Percentiles rank a stretch among this genome's conserved stretches.
Conservation (phyloP, 2,888 invertebrate genomes). For the Eueremaeus valkanovi region DNA sequence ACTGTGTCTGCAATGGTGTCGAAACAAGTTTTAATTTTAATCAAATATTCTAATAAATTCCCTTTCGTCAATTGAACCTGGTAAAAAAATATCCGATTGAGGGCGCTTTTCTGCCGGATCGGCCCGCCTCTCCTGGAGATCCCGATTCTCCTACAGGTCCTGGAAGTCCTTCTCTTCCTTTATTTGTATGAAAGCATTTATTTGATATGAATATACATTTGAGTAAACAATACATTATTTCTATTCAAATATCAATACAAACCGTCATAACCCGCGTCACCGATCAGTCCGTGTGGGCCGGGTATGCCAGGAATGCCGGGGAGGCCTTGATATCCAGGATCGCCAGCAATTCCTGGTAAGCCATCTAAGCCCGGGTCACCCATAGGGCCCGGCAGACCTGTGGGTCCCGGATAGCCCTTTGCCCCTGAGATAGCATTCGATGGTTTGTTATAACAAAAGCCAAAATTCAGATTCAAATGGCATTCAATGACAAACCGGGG, state of each 20-base stretch:
- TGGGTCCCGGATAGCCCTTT: conserved; percentile 49
- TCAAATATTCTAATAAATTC: not conserved
- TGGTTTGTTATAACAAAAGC: no score
- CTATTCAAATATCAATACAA: not conserved
- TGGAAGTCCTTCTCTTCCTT: conserved; percentile 9
- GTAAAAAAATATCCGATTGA: conserved; percentile 41
- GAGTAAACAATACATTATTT: not conserved
- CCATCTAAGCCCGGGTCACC: conserved; percentile 60
- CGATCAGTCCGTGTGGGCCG: not conserved
- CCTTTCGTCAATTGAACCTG: conserved; percentile 26
- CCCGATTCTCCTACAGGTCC: conserved; percentile 12
- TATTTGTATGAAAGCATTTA: no score
- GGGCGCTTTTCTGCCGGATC: not conserved
- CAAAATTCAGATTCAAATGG: not conserved
- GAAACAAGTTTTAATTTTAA: no score
- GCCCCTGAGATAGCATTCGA: no score
- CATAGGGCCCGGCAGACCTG: conserved; percentile 54
- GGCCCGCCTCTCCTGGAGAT: not conserved
- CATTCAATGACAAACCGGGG: not conserved
- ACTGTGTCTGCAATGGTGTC: conserved; percentile 66
- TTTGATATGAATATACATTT: no score
- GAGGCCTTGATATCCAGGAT: not conserved
- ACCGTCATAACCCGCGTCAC: conserved; percentile 33
- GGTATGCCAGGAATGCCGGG: conserved; percentile 18
- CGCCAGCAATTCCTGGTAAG: conserved; percentile 46